These are phyloP conservation scores for Taphrorychus bicolor DNA, from an alignment of 2,888 invertebrate genomes.

Conservation along the genomic window DNA sequence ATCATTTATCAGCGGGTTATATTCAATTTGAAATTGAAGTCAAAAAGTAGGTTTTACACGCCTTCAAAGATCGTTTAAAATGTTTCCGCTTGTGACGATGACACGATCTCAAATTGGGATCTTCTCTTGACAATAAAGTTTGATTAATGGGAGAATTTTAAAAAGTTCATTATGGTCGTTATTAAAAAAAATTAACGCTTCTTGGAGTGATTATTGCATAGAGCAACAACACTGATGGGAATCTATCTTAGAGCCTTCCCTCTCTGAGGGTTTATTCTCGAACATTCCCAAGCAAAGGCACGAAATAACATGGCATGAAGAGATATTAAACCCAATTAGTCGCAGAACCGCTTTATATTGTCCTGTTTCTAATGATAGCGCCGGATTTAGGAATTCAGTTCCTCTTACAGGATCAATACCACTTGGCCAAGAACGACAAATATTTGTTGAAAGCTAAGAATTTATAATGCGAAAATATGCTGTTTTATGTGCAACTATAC, in stretches of 20 bases:
- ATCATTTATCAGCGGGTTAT: too few species aligned
- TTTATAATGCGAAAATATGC: background rate
- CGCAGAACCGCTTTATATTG: conserved; percentile 18
- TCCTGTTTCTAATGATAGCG: conserved; percentile 27
- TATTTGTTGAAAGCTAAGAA: conserved; percentile 13
- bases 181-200: background rate
- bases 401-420: conserved; percentile 28
- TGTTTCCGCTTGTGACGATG: background rate
- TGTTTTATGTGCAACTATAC: too few species aligned
- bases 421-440: conserved; percentile 20
- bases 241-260: background rate
- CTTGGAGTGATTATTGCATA: background rate
- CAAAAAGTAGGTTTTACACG: background rate
- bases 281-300: conserved; percentile 1
- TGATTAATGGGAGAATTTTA: background rate
- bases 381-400: conserved; percentile 33
- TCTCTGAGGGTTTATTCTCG: background rate
- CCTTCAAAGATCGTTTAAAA: background rate
- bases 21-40: background rate
- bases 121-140: conserved; percentile 1
- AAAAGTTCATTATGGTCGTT: background rate
- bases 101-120: conserved; percentile 2
- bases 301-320: conserved; percentile 16
- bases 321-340: conserved; percentile 31
- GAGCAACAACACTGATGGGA: background rate